Evolutionary conservation across 2,797 vertebrate species (phyloP).

Genomic region (Melanogrammus aeglefinus): DNA sequence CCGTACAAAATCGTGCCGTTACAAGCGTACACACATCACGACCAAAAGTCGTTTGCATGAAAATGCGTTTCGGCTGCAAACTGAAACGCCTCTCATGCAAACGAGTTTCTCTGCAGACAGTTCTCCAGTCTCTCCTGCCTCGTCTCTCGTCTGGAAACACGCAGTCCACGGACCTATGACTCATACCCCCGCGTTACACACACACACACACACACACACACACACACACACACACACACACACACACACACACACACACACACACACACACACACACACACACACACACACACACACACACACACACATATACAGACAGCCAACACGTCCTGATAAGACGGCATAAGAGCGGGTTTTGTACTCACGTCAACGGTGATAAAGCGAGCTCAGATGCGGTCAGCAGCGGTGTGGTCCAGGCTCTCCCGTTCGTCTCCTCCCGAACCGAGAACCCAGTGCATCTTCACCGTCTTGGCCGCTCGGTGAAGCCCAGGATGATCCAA

Average conservation of each 20-base stretch:
- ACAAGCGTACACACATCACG: neutral
- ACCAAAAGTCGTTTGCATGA: too few relatives aligned
- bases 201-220: neutral
- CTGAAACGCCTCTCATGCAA: too few relatives aligned
- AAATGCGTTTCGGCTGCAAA: too few relatives aligned
- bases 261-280: neutral
- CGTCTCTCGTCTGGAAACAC: neutral
- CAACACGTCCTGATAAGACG: neutral
- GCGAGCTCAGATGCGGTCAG: neutral
- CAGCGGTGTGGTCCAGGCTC: conserved; percentile 20
- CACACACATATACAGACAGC: neutral
- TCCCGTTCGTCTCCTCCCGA: conserved; percentile 50
- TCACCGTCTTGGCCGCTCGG: conserved; percentile 38
- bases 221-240: neutral
- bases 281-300: neutral
- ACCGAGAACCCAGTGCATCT: conserved; percentile 60
- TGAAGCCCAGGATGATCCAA: neutral
- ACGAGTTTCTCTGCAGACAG: neutral
- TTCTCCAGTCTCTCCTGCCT: neutral
- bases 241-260: neutral
- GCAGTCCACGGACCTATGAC: neutral
- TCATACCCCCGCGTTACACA: neutral
- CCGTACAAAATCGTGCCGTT: neutral
- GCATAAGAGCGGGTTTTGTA: neutral
- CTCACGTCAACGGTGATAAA: neutral